phyloP scores from a whole-genome alignment of 2,797 vertebrate species.

The Carapus acus region DNA sequence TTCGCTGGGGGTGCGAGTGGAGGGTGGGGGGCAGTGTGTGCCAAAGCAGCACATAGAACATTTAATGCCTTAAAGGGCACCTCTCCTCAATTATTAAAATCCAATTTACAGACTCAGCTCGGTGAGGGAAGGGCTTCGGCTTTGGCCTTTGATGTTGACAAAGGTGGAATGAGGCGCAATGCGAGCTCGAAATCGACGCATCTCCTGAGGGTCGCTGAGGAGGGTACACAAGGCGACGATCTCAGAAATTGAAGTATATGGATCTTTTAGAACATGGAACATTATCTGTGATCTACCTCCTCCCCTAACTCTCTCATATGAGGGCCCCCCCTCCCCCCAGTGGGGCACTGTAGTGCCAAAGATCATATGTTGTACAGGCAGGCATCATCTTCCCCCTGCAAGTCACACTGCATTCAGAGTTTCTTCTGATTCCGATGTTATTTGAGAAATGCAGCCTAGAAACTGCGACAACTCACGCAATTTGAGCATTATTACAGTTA shows the following conservation, averaged over 20 bases:
- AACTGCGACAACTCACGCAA: background rate
- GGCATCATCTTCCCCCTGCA: no score
- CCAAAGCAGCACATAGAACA: slow-evolving; percentile 36
- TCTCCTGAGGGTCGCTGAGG: slow-evolving; percentile 21
- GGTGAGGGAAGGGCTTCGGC: slow-evolving; percentile 39
- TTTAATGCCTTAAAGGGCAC: slow-evolving; percentile 65
- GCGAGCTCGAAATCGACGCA: slow-evolving; percentile 46
- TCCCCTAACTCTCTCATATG: background rate
- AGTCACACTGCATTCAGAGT: no score
- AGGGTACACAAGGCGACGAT: slow-evolving; percentile 20
- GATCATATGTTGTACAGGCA: no score
- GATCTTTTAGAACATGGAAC: slow-evolving; percentile 18
- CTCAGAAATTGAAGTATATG: slow-evolving; percentile 9
- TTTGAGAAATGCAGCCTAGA: background rate
- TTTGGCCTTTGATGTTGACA: slow-evolving; percentile 60
- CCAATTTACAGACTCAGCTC: slow-evolving; percentile 68
- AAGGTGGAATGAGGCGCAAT: slow-evolving; percentile 53
- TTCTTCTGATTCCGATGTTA: background rate
- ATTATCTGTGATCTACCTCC: slow-evolving; percentile 1
- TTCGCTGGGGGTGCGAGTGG: slow-evolving; percentile 19
- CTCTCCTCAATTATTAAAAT: slow-evolving; percentile 80
- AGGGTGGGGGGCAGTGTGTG: no score
- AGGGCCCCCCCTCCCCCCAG: no score
- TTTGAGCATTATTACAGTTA: background rate
- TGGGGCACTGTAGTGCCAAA: background rate